Evolutionary conservation across 2,113 vertebrate species (phyloP), one percentile per base, ranked within the genome.

Genomic region (Dipodomys ordii): DNA sequence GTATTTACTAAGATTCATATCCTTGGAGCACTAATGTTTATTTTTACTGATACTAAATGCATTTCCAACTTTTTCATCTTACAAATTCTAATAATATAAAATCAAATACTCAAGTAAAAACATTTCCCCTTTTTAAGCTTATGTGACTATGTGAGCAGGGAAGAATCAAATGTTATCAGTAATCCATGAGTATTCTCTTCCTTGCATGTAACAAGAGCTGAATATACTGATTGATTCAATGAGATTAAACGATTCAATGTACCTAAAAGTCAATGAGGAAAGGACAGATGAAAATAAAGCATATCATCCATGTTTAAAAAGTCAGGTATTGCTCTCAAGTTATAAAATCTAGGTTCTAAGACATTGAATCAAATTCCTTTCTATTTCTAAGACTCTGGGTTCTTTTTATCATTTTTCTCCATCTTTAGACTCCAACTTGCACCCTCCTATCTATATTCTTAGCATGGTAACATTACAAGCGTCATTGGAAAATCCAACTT

Each of bases 1-100:
- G 46, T 57, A 83, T 49, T 92, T 76, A 77, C 1, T 67, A 35
- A 49, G 53, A 46, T 71, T 60, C 83, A 2, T 16, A 69, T 67
- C 69, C 20, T n/a, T 88, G 0, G 4, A 35, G 35, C 23, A 60
- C 3, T 89, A 62, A 86, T 67, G 77, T 65, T 35, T 53, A n/a
- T 67, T 69, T 86, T 76, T 69, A 65, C 62, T 87, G n/a, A 84
- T 32, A 73, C 0, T 90, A 16, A 88, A 80, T 28, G 11, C 8
- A 20, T 81, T 72, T 79, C 73, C 32, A 71, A 69, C 53, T 49
- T 80, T 62, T 83, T 95, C 46, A 87, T 27, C 13, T 74, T 79
- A 60, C 9, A 84, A 78, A 81, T 16, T 25, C 23, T 12, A 39
- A 77, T 92, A 1, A 71, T 90, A 73, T 84, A 84, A 69, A 64